A percentile compares a stretch with the other conserved stretches of the same genome.
These are phyloP conservation scores for Ditylenchus dipsaci DNA, from an alignment of 1,140 invertebrate species.

Conservation along the genomic window DNA sequence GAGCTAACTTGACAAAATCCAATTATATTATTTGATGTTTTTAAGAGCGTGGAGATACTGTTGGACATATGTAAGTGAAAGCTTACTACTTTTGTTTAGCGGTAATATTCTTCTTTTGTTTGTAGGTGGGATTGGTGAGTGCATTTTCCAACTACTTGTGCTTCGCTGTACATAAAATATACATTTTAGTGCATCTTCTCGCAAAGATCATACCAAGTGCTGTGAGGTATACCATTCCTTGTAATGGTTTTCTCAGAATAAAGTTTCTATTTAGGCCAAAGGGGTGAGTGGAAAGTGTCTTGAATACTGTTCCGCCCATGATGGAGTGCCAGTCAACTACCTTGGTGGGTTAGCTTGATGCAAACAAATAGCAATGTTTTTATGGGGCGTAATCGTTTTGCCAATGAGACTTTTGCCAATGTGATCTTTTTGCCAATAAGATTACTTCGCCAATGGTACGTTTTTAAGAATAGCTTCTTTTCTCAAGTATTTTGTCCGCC, in stretches of 20 bases:
- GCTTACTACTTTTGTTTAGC: too few relatives aligned
- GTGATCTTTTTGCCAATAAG: too few relatives aligned
- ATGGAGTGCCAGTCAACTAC: conserved; percentile 57
- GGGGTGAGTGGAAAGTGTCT: conserved; percentile 54
- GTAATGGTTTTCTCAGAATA: not conserved
- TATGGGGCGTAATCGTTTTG: too few relatives aligned
- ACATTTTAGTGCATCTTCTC: conserved; percentile 45
- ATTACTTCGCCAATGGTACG: too few relatives aligned
- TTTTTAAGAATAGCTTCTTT: too few relatives aligned
- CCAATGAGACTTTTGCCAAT: too few relatives aligned
- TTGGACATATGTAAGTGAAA: conserved; percentile 34
- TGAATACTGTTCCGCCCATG: conserved; percentile 56
- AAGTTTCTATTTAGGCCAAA: conserved; percentile 39
- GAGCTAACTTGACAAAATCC: too few relatives aligned
- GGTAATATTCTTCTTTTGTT: too few relatives aligned
- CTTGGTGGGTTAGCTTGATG: conserved; percentile 1
- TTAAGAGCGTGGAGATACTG: conserved; percentile 49
- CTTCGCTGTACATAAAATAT: not conserved
- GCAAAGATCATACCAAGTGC: conserved; percentile 52
- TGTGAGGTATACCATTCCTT: conserved; percentile 31
- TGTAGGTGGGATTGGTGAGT: conserved; percentile 49
- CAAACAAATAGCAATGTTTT: too few relatives aligned
- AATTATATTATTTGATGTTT: too few relatives aligned
- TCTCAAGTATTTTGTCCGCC: too few relatives aligned
- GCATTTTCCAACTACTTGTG: not conserved